Percentiles rank a stretch among this genome's conserved stretches.
Conservation (phyloP, 2,888 invertebrate species). For the Trichacis sp. region DNA sequence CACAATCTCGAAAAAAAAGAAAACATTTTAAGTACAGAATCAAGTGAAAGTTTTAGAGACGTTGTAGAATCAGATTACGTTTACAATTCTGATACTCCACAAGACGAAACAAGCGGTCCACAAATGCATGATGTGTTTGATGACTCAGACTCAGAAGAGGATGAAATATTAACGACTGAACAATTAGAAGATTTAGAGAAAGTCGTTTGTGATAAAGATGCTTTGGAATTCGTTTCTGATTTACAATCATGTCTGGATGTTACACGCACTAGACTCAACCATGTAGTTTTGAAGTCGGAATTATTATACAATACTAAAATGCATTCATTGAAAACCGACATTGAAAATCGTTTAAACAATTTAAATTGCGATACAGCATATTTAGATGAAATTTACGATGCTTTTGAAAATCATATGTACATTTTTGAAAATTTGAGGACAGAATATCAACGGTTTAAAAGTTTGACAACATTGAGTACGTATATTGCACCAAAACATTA, state of each 20-base stretch:
- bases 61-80: not conserved
- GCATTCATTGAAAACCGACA: not conserved
- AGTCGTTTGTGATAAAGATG: not conserved
- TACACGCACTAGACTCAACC: conserved; percentile 17
- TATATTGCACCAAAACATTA: conserved; percentile 32
- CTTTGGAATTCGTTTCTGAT: not conserved
- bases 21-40: not conserved
- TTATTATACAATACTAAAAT: conserved; percentile 2
- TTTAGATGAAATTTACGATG: conserved; percentile 1
- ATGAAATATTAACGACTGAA: not conserved
- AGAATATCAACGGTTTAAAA: conserved; percentile 15
- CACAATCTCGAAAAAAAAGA: not conserved
- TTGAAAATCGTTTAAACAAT: not conserved
- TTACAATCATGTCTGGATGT: conserved; percentile 21
- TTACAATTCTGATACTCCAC: not conserved
- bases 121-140: not conserved
- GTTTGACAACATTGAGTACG: conserved; percentile 26
- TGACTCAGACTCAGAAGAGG: conserved; percentile 6
- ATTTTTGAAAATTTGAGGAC: conserved; percentile 8
- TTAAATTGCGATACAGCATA: not conserved
- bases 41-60: not conserved
- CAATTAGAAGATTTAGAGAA: not conserved
- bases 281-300: conserved; percentile 8
- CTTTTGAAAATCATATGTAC: not conserved
- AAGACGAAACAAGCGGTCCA: not conserved